Conservation (phyloP, 2,113 vertebrate genomes). For the Peromyscus californicus region DNA sequence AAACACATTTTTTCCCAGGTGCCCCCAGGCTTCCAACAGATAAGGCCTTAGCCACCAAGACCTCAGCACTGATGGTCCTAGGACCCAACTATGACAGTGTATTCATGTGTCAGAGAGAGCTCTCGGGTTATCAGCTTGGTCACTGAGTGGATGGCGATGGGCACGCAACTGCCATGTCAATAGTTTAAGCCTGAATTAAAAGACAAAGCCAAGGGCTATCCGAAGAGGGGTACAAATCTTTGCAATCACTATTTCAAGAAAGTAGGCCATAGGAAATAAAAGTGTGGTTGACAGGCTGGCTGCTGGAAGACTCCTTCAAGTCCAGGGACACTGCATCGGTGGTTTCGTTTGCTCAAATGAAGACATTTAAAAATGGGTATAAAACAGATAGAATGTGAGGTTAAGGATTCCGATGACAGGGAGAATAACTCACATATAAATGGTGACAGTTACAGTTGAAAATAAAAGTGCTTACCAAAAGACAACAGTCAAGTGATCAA, state of each 20-base stretch:
- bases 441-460: slow-evolving; percentile 21
- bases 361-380: slow-evolving; percentile 20
- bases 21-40: neutral
- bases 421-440: slow-evolving; percentile 3
- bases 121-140: neutral
- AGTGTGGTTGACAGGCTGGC: neutral
- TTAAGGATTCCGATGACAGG: neutral
- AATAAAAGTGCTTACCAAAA: slow-evolving; percentile 26
- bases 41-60: neutral
- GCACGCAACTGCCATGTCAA: neutral
- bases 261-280: neutral
- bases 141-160: neutral
- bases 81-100: neutral
- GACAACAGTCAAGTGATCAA: neutral
- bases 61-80: neutral
- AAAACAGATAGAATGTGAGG: neutral
- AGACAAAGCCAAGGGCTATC: neutral
- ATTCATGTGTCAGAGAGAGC: neutral
- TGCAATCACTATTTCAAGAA: neutral
- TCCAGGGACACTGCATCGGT: neutral
- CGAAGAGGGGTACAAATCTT: neutral
- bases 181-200: neutral
- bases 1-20: neutral
- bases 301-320: neutral
- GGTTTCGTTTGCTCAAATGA: slow-evolving; percentile 18